Base-by-base conservation (phyloP, 2,888 invertebrate species). In the Spilarctia lutea region DNA sequence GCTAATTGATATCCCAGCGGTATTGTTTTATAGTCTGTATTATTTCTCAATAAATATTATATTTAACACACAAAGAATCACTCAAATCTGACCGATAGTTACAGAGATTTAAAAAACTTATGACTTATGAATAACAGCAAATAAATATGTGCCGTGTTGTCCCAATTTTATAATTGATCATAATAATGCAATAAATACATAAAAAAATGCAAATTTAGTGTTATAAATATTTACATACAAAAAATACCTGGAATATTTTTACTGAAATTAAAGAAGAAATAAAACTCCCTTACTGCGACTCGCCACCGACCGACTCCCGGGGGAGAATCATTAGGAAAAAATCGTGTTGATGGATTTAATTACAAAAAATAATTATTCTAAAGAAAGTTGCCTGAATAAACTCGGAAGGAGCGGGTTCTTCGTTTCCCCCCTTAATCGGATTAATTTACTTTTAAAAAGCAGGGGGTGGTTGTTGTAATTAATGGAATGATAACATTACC, bases 311-410 rank as follows among this genome's bases (percentile, higher is more conserved):
- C 85, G 74, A 78, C 89, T 93, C 94, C 94, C 94, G 80, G 87
- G 94, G 94, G 95, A 93, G 93, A 94, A 95, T 95, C 95, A 95
- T 95, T 96, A 96, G 92, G 94, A 96, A 95, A 95, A 96, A 96
- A 95, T 96, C 95, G 95, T 95, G 95, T 96, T 96, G 95, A 96
- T 95, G 96, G 96, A 96, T 96, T 96, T 96, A 96, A 96, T 96
- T 96, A 95, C 95, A 95, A 96, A 95, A 95, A 95, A 96, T 96
- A 95, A 96, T 96, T 95, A 96, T 95, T 94, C 93, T 89, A 93
- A 94, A 95, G 95, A 95, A 95, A 95, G 92, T 95, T 95, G 92
- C 88, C 93, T 94, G 94, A 95, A 95, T 95, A 94, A 95, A 95
- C 94, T 95, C 91, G 94, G 93, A 93, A 92, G 92, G 92, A 94